These are phyloP conservation scores for Lates japonicus DNA, from an alignment of 2,797 vertebrate genomes.

Conservation along the genomic window DNA sequence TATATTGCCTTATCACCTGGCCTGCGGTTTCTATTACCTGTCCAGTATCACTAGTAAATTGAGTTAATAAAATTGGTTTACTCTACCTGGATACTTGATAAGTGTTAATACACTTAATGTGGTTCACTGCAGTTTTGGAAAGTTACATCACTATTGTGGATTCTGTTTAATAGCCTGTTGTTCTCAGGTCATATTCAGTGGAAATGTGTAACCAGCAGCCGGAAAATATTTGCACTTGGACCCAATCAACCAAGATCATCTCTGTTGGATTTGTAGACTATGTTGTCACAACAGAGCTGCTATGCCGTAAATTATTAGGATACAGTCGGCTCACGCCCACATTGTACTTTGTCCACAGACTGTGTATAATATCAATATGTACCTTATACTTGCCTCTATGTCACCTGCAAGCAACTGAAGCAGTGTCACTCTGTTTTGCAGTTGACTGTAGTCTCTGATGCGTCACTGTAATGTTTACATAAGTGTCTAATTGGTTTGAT, in stretches of 20 bases:
- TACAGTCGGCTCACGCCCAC: constrained; percentile 73
- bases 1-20: too few species aligned
- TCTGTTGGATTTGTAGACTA: constrained; percentile 74
- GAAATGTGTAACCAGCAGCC: constrained; percentile 70
- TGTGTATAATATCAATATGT: constrained; percentile 82
- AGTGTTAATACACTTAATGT: constrained; percentile 62
- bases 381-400: not conserved
- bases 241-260: constrained; percentile 79
- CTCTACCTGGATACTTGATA: constrained; percentile 58
- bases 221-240: constrained; percentile 82
- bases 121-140: constrained; percentile 59
- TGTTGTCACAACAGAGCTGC: constrained; percentile 87
- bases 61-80: constrained; percentile 41
- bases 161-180: not conserved
- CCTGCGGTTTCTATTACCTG: too few species aligned
- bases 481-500: not conserved
- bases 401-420: constrained; percentile 4
- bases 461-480: not conserved
- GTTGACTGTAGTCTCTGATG: not conserved
- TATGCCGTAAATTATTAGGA: constrained; percentile 71
- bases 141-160: not conserved
- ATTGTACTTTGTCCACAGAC: constrained; percentile 70
- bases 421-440: not conserved
- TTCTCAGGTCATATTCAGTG: constrained; percentile 51
- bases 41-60: not conserved